Percentiles rank a stretch among this genome's conserved stretches.
Evolutionary conservation across 2,797 vertebrate species (phyloP).

Genomic region (Sebastes cheni): DNA sequence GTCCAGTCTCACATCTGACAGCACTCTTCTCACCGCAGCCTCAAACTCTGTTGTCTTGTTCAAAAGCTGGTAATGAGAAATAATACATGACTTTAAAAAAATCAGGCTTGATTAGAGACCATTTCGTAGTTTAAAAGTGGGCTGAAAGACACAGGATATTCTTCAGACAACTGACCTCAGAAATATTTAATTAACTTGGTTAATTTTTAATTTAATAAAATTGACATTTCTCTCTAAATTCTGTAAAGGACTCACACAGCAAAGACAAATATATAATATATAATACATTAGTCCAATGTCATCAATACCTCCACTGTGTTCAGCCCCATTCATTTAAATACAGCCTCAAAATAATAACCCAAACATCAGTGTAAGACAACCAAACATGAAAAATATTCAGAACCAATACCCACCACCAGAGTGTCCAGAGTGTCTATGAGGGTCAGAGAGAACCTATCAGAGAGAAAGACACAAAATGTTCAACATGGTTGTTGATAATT

Average conservation of each 20-base stretch:
- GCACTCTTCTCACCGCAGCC: constrained; percentile 93
- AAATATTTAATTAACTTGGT: background rate
- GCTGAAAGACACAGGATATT: background rate
- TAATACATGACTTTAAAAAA: background rate
- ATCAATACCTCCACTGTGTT: background rate
- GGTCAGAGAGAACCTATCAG: constrained; percentile 93
- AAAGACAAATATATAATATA: background rate
- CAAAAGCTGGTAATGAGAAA: constrained; percentile 84
- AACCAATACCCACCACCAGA: constrained; percentile 89
- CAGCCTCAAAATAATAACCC: background rate
- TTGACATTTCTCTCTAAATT: background rate
- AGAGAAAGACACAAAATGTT: constrained; percentile 21
- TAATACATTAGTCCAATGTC: background rate
- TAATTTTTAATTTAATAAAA: background rate
- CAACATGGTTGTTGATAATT: background rate
- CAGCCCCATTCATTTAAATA: background rate
- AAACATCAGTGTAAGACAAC: background rate
- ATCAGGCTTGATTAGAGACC: background rate
- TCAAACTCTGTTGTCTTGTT: constrained; percentile 98
- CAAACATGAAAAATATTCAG: background rate
- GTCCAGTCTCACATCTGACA: constrained; percentile 95
- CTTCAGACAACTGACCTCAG: background rate
- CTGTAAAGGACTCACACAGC: background rate
- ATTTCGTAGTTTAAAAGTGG: background rate
- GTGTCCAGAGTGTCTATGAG: constrained; percentile 98